phyloP scores from a whole-genome alignment of 2,113 vertebrate genomes.

The Lampris megalopsis region DNA sequence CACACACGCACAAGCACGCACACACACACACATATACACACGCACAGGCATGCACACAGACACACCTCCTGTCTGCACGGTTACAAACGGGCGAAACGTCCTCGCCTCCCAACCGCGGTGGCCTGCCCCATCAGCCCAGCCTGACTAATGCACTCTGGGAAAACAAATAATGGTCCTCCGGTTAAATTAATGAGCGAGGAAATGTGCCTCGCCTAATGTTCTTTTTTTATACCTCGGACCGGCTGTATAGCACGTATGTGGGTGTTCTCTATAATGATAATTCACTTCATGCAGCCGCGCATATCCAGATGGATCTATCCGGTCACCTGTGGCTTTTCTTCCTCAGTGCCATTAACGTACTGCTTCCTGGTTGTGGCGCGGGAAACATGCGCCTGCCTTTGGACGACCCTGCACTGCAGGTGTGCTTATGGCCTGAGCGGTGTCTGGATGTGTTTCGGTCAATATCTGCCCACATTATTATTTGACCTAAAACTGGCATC shows the following conservation, averaged over 20 bases:
- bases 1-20: no score
- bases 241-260: slow-evolving; percentile 59
- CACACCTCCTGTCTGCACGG: slow-evolving; percentile 56
- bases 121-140: slow-evolving; percentile 62
- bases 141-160: slow-evolving; percentile 79
- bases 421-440: no score
- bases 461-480: no score
- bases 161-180: slow-evolving; percentile 75
- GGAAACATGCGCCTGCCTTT: neutral
- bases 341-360: slow-evolving; percentile 16
- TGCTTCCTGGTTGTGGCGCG: slow-evolving; percentile 21
- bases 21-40: no score
- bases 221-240: slow-evolving; percentile 54
- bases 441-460: no score
- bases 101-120: slow-evolving; percentile 63
- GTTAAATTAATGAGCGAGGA: slow-evolving; percentile 79
- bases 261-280: slow-evolving; percentile 71
- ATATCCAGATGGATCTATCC: slow-evolving; percentile 64
- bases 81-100: slow-evolving; percentile 73
- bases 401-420: no score
- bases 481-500: no score
- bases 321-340: slow-evolving; percentile 66
- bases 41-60: slow-evolving; percentile 40
- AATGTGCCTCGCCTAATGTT: slow-evolving; percentile 61
- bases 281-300: slow-evolving; percentile 67